Percentiles rank a stretch among this genome's conserved stretches.
phyloP scores from a whole-genome alignment of 2,888 invertebrate genomes.

The Habrosyne pyritoides region DNA sequence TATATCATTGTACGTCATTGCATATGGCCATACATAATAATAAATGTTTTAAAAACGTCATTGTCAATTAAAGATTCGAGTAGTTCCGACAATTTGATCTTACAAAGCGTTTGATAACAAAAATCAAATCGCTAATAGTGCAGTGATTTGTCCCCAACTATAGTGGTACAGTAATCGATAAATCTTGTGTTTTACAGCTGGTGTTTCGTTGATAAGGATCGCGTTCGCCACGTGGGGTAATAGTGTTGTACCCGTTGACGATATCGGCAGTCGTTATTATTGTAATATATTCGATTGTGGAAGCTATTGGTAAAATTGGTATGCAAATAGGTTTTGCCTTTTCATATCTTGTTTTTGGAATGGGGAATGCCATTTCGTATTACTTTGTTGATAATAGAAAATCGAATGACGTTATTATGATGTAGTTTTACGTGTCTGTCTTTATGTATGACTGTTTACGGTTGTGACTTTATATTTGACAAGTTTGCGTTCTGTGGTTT shows the following conservation, averaged over 20 bases:
- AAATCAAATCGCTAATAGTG: slow-evolving; percentile 67
- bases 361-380: background rate
- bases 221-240: slow-evolving; percentile 75
- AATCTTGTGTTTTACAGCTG: slow-evolving; percentile 83
- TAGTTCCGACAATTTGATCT: background rate
- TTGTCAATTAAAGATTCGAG: too few species aligned
- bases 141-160: slow-evolving; percentile 72
- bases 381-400: background rate
- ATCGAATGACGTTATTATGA: background rate
- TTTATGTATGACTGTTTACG: background rate
- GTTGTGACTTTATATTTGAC: too few species aligned
- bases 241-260: slow-evolving; percentile 44
- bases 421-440: background rate
- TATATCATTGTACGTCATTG: too few species aligned
- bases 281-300: background rate
- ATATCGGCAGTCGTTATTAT: background rate
- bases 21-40: too few species aligned
- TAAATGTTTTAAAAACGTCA: too few species aligned
- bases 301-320: background rate
- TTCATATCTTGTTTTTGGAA: background rate
- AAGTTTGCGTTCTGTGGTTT: too few species aligned
- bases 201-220: slow-evolving; percentile 73
- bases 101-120: background rate
- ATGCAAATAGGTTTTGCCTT: background rate
- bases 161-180: slow-evolving; percentile 75